Evolutionary conservation across 2,888 invertebrate genomes (phyloP).

Genomic region (Drosophila kanekoi): DNA sequence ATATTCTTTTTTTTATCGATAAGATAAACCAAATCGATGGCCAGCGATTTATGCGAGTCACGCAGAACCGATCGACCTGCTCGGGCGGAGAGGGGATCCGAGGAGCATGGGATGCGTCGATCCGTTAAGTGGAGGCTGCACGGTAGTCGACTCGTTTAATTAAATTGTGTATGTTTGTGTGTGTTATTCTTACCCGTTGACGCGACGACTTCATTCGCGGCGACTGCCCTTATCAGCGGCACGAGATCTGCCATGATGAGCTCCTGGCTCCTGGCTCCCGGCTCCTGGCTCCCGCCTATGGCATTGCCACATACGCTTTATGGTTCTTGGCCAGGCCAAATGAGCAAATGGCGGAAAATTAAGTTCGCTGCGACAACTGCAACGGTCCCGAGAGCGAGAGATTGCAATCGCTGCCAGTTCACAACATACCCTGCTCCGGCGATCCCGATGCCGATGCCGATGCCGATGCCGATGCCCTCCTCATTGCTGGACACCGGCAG

Average conservation of each 20-base stretch:
- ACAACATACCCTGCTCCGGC: slow-evolving; percentile 39
- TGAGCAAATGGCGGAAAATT: slow-evolving; percentile 79
- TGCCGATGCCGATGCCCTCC: slow-evolving; percentile 52
- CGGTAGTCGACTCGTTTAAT: slow-evolving; percentile 74
- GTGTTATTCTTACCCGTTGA: slow-evolving; percentile 5
- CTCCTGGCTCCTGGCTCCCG: slow-evolving; percentile 37
- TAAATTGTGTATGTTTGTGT: slow-evolving; percentile 74
- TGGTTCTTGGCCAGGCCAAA: slow-evolving; percentile 56
- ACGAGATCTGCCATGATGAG: slow-evolving; percentile 65
- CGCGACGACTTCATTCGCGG: slow-evolving; percentile 69
- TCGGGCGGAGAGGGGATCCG: background rate
- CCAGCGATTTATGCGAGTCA: slow-evolving; percentile 61
- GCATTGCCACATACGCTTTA: slow-evolving; percentile 68
- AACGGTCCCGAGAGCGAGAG: slow-evolving; percentile 40
- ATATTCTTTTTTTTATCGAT: slow-evolving; percentile 20
- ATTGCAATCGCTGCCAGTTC: slow-evolving; percentile 71
- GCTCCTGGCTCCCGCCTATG: slow-evolving; percentile 17
- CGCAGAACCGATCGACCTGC: slow-evolving; percentile 29
- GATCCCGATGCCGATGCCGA: slow-evolving; percentile 16
- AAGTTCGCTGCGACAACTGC: slow-evolving; percentile 47
- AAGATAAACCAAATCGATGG: slow-evolving; percentile 37
- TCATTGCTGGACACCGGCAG: slow-evolving; percentile 39
- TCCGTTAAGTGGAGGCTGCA: slow-evolving; percentile 43
- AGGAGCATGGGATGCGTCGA: too few relatives aligned
- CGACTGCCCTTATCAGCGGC: slow-evolving; percentile 60